These are phyloP conservation scores for Gadopsis bispinosus DNA, from an alignment of 2,797 vertebrate species.

Conservation along the genomic window DNA sequence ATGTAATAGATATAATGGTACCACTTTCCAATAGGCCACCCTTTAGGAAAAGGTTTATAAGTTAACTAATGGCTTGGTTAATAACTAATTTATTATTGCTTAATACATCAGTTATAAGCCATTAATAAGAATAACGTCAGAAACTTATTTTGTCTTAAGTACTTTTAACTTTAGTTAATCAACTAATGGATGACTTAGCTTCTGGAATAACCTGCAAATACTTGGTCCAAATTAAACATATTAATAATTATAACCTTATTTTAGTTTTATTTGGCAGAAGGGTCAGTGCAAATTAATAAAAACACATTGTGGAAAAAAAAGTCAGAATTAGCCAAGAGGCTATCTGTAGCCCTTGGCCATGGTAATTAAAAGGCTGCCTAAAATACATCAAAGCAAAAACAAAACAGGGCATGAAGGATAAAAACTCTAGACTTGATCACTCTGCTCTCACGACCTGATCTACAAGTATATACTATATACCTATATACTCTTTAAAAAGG, in stretches of 20 bases:
- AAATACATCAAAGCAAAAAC: too few relatives aligned
- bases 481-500: not conserved
- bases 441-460: not conserved
- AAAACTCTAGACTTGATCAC: too few relatives aligned
- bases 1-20: not conserved
- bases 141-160: not conserved
- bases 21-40: not conserved
- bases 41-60: not conserved
- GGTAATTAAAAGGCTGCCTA: too few relatives aligned
- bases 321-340: too few relatives aligned
- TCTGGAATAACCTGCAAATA: conserved; percentile 2
- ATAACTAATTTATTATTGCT: not conserved
- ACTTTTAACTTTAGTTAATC: not conserved
- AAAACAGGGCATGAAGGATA: too few relatives aligned
- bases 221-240: not conserved
- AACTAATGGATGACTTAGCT: not conserved
- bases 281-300: too few relatives aligned
- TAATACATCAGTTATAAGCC: not conserved
- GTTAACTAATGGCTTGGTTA: not conserved
- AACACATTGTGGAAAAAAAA: too few relatives aligned
- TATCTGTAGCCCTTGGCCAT: too few relatives aligned
- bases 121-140: not conserved
- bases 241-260: not conserved
- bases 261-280: too few relatives aligned
- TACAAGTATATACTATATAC: not conserved